Base-by-base conservation (phyloP, 1,140 invertebrate species). In the Pseudomyrmex gracilis region DNA sequence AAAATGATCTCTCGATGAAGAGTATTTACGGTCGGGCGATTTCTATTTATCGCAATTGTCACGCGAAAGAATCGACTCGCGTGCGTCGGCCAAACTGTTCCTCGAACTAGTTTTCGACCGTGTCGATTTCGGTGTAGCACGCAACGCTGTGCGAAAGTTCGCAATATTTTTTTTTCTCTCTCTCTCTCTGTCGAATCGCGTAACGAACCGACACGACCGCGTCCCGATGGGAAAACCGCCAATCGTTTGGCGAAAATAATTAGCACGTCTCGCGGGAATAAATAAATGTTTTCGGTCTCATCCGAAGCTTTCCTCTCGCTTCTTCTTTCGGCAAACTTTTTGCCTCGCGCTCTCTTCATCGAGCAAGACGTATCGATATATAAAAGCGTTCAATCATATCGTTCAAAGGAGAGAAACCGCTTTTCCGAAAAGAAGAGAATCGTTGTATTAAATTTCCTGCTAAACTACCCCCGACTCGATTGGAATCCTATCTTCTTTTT, bases 171-270 rank as follows among this genome's bases (percentile, higher is more conserved):
- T 64, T 67, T 66, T 51, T 66, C 45, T 43, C 60, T 17, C 60
- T 47, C 34, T n/a, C n/a, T n/a, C n/a, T n/a, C n/a, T n/a, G 47
- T 47, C 51, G 73, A 76, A n/a, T 7, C 47, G 34, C 34, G 47
- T 76, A 60, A 66, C 60, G 60, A 66, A 66, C 47, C 47, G 17
- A 77, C 60, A 34, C 34, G 5, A 5, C 4, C 34, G 0, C 0
- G 4, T 61, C 55, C 63, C 71, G 49, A 86, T 84, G 66, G 83
- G 80, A 78, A 73, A 87, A 84, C 49, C 57, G 80, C 20, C 20
- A 87, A 66, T 74, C 53, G 51, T 71, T 87, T 64, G 66, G 57
- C 20, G 73, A 83, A 86, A 86, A 87, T 87, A 87, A 87, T 87
- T 87, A 86, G 80, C 47, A 20, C 13, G n/a, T 43, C 61, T 20